These are phyloP conservation scores for Poeciliopsis occidentalis DNA, from an alignment of 2,113 vertebrate genomes.

Conservation along the genomic window DNA sequence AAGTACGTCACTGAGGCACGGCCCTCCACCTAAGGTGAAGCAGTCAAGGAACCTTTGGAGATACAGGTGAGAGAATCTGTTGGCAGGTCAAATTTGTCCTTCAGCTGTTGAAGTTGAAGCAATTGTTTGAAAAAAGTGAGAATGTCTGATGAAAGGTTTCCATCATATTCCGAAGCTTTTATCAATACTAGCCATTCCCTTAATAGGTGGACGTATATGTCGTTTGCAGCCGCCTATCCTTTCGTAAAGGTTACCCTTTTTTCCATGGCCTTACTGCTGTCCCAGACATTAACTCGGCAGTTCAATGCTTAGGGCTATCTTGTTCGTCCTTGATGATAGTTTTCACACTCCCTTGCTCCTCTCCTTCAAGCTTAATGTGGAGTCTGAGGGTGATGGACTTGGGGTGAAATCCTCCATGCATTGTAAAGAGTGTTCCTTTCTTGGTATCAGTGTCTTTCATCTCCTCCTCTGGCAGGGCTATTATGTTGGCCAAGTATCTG, in stretches of 20 bases:
- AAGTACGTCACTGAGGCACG: background rate
- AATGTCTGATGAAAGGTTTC: no score
- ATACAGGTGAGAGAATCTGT: background rate
- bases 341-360: background rate
- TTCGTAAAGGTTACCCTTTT: background rate
- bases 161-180: no score
- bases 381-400: background rate
- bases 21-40: background rate
- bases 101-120: no score
- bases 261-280: background rate
- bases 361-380: background rate
- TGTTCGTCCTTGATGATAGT: background rate
- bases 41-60: background rate
- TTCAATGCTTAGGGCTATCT: background rate
- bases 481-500: background rate
- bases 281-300: background rate
- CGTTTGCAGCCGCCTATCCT: no score
- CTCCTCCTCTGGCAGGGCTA: background rate
- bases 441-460: background rate
- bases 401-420: background rate
- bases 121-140: no score
- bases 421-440: background rate
- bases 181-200: no score
- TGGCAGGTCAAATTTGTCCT: background rate
- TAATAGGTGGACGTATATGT: no score